Conservation (phyloP, 2,888 invertebrate species). For the Limulus polyphemus region DNA sequence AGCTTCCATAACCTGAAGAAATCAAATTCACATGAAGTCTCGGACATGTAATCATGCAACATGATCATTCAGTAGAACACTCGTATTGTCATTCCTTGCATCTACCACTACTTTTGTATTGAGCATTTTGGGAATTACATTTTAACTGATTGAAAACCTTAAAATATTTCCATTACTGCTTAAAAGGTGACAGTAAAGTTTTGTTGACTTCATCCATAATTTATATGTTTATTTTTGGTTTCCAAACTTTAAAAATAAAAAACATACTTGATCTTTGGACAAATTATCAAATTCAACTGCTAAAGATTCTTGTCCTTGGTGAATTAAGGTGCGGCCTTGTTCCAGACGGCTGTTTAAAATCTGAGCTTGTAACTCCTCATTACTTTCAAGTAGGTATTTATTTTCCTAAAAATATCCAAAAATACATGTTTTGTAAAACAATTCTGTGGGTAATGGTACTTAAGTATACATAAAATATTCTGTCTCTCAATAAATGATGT, state of each 20-base stretch:
- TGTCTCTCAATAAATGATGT: no score
- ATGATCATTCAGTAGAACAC: no score
- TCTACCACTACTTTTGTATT: no score
- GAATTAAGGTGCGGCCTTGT: slow-evolving; percentile 67
- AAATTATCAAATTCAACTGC: slow-evolving; percentile 88
- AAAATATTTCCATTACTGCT: no score
- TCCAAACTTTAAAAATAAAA: no score
- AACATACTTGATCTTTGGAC: slow-evolving; percentile 74
- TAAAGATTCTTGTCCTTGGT: slow-evolving; percentile 52
- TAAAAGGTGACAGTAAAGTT: no score
- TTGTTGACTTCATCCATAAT: no score
- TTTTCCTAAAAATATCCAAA: slow-evolving; percentile 34
- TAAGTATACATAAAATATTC: no score
- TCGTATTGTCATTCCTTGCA: no score
- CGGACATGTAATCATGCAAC: background rate
- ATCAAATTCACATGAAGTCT: slow-evolving; percentile 1
- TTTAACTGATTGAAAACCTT: background rate
- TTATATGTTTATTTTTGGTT: no score
- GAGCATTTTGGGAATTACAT: background rate
- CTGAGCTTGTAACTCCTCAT: slow-evolving; percentile 82
- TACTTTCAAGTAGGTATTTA: slow-evolving; percentile 59
- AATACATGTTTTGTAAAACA: background rate
- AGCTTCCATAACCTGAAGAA: slow-evolving; percentile 72
- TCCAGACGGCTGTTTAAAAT: slow-evolving; percentile 65
- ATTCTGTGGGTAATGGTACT: no score